Base-by-base conservation (phyloP, 2,888 invertebrate genomes). In the Tenthredo distinguenda region DNA sequence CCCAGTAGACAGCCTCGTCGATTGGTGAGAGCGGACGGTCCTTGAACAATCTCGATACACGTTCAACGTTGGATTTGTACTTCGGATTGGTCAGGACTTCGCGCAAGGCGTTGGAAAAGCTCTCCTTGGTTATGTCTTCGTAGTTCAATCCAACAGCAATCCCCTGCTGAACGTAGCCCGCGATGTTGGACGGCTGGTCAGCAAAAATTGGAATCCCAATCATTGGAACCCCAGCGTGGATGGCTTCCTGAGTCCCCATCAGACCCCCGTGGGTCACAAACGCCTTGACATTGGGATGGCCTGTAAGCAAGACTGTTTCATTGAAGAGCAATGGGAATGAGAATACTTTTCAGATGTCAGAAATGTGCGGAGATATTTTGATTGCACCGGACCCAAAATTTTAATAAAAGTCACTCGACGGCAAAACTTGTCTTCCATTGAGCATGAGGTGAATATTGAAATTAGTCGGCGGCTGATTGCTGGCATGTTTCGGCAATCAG, bases 181-280 rank as follows among this genome's bases (percentile, higher is more conserved):
- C 93, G 87, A 94, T 93, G 88, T 95, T 94, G 6, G 93, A 91
- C 76, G 93, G 90, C 88, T 95, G 95, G 87, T 95, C 95, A 34
- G 94, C 94, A 62, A 94, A 93, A 43, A 95, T 91, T 55, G 95
- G 95, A 86, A 95, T 93, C 71, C 94, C 94, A 82, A 95, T 90
- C 82, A 95, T 92, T 2, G 95, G 95, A 62, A 94, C 94, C 37
- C 92, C 93, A 58, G 93, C 93, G 86, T 94, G 92, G 40, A 95
- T 93, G 0, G 95, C 94, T 90, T 96, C 96, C 87, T 94, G 94
- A 15, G 94, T 92, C 86, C 95, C 95, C 88, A 95, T 93, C 71
- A 95, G 92, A 0, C 96, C 96, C 47, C 95, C 95, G 89, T 95
- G 95, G 9, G 95, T 95, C 85, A 96, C 94, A 87, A 96, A 95